Evolutionary conservation across 2,797 vertebrate genomes (phyloP).

Genomic region (Uromys caudimaculatus): DNA sequence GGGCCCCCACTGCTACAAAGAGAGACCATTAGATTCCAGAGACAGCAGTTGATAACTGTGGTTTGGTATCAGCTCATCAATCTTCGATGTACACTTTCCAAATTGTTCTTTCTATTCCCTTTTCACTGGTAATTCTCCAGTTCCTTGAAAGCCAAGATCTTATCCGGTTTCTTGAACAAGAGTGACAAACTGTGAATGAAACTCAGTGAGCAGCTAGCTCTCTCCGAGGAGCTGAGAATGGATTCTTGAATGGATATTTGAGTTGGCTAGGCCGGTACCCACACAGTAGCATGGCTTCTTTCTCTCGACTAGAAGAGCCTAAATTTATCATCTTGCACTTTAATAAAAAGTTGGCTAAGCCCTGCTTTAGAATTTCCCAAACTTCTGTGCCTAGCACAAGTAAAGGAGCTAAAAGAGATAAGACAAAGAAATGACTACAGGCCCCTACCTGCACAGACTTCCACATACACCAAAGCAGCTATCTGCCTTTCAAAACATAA

Average conservation of each 20-base stretch:
- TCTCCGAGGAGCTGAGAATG: neutral
- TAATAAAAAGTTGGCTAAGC: neutral
- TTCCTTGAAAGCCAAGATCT: neutral
- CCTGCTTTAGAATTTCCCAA: neutral
- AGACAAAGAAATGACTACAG: too few relatives aligned
- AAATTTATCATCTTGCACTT: neutral
- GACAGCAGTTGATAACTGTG: neutral
- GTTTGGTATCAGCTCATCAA: neutral
- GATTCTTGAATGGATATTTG: neutral
- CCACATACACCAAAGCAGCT: accelerated
- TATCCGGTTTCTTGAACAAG: neutral
- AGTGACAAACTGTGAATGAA: neutral
- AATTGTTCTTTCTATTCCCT: neutral
- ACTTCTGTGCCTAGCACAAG: neutral
- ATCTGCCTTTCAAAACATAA: neutral
- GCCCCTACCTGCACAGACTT: too few relatives aligned
- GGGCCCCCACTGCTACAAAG: neutral
- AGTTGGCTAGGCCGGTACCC: neutral
- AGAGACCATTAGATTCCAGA: neutral
- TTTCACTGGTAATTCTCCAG: neutral
- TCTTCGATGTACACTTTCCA: neutral
- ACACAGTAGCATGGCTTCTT: neutral
- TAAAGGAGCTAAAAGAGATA: neutral
- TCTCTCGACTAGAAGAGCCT: neutral
- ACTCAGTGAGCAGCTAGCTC: neutral